Conservation (phyloP, 35 echinoderm and acorn worm genomes). For the Apostichopus parvimensis region DNA sequence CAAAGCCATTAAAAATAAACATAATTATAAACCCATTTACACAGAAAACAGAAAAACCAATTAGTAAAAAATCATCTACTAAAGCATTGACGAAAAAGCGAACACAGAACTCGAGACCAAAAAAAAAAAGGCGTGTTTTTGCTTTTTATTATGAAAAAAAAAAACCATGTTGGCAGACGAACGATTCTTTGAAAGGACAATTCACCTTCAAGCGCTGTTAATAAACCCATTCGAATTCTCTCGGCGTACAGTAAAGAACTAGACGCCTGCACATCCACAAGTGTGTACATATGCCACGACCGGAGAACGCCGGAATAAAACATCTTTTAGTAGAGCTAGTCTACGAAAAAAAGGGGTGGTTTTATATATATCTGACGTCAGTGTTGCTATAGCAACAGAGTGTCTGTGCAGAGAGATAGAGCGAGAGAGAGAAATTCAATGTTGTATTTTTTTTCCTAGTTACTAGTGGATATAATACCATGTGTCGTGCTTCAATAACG, state of each 20-base stretch:
- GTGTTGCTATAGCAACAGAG: slow-evolving; percentile 40
- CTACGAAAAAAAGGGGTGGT: slow-evolving; percentile 26
- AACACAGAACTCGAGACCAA: background rate
- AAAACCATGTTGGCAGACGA: background rate
- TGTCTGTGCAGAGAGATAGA: slow-evolving; percentile 9
- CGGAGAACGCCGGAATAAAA: background rate
- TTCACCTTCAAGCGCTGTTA: background rate
- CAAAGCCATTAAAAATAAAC: too few species aligned
- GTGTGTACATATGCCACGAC: background rate
- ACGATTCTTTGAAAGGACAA: background rate
- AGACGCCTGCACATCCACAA: background rate
- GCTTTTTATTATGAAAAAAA: background rate
- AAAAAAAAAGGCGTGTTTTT: background rate
- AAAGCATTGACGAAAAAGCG: too few species aligned
- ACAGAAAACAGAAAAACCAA: too few species aligned
- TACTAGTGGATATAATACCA: background rate
- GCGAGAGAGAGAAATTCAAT: too few species aligned
- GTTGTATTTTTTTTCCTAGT: background rate
- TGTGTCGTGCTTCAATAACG: slow-evolving; percentile 2
- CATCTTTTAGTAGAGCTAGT: slow-evolving; percentile 26
- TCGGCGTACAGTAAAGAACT: background rate
- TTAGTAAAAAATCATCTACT: too few species aligned
- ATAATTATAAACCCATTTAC: too few species aligned
- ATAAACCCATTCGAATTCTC: background rate
- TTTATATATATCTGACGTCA: slow-evolving; percentile 29